phyloP scores from a whole-genome alignment of 2,888 invertebrate species.

The Ophioninae sp. region DNA sequence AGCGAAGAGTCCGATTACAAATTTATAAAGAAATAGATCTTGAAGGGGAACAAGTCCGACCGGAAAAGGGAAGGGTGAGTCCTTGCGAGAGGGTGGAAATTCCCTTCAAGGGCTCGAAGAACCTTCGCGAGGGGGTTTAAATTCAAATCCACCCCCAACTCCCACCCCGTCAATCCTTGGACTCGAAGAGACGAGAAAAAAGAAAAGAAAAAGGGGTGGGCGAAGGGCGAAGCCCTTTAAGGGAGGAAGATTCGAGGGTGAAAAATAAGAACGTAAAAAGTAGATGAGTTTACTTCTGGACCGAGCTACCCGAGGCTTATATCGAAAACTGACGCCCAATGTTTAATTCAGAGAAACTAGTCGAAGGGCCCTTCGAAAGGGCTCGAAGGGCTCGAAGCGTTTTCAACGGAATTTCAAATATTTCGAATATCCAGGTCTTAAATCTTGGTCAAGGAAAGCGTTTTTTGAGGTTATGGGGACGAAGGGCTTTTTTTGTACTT shows the following conservation, averaged over 20 bases:
- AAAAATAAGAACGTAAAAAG: conserved; percentile 63
- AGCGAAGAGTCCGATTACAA: conserved; percentile 70
- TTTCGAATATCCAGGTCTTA: not conserved
- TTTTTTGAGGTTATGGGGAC: too few species aligned
- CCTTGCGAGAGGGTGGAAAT: conserved; percentile 19
- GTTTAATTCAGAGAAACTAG: conserved; percentile 78
- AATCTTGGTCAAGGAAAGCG: too few species aligned
- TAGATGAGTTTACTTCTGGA: conserved; percentile 64
- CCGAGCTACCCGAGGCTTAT: conserved; percentile 67
- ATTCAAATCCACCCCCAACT: conserved; percentile 58
- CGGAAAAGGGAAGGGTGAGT: conserved; percentile 38
- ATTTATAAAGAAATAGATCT: conserved; percentile 74
- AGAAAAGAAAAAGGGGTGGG: conserved; percentile 49
- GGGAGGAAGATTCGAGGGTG: conserved; percentile 54
- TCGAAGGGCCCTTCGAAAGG: not conserved
- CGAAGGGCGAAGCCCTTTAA: conserved; percentile 47
- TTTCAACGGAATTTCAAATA: not conserved
- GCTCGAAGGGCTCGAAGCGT: not conserved
- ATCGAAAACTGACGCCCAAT: conserved; percentile 75
- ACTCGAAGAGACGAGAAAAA: conserved; percentile 42
- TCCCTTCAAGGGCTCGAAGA: conserved; percentile 31
- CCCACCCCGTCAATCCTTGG: conserved; percentile 58
- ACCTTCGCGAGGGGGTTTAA: conserved; percentile 59
- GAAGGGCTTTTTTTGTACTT: too few species aligned
- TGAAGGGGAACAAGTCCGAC: conserved; percentile 55